Evolutionary conservation across 1,140 invertebrate genomes (phyloP), one percentile per base, ranked within the genome.

Genomic region (Camponotus floridanus): DNA sequence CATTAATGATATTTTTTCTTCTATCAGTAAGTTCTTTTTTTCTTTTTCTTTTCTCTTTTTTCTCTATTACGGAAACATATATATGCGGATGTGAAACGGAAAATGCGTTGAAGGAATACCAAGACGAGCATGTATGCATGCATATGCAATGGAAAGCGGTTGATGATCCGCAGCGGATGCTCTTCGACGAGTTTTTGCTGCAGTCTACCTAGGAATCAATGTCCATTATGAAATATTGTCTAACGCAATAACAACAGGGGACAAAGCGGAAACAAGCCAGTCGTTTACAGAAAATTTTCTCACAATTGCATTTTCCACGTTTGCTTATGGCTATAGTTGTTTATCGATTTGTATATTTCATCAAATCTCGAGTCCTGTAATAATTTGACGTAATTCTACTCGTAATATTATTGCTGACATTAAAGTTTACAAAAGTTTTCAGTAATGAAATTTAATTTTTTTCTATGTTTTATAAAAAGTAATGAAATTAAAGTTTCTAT

Each of bases 101-200:
- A 67, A 68, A 78, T 64, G 42, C 33, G 59, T 65, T 59, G 76
- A 80, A 61, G 39, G 45, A 51, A 79, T 57, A 61, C 0, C 36
- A 26, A 13, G 26, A 26, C 26, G 26, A 42, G 51, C 36, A 13
- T 71, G 21, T 31, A 57, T 31, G 9, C 39, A n/a, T 11, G 9
- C 55, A 18, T 6, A 65, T 21, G 45, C 11, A 9, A 64, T 61
- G 57, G 73, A 87, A 87, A 87, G 76, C 68, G 85, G 61, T 73
- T 67, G 68, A 85, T 85, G 81, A 85, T 85, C 73, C 74, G 76
- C 13, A 48, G 45, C 51, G 71, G 21, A 81, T 64, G 31, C 26
- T 26, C 6, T 48, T 4, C 8, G 48, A 13, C 33, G n/a, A 61
- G 6, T 42, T 88, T 81, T 88, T 81, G n/a, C 62, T 11, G 39